Conservation (phyloP, 2,113 vertebrate genomes). For the Neoarius graeffei region DNA sequence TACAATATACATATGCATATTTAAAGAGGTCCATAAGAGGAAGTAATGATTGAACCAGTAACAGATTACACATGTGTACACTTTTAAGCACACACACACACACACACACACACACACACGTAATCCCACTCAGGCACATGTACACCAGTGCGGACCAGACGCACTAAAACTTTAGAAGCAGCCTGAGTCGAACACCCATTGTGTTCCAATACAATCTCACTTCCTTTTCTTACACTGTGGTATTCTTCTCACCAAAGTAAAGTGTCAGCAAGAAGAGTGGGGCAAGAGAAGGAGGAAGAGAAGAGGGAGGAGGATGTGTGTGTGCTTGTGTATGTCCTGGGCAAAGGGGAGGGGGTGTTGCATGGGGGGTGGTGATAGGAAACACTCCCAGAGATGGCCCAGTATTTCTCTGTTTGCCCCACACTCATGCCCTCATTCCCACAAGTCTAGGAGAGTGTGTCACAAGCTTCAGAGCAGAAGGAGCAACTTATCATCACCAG, state of each 20-base stretch:
- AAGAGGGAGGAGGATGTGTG: slow-evolving; percentile 65
- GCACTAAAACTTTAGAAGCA: slow-evolving; percentile 44
- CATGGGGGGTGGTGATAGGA: slow-evolving; percentile 61
- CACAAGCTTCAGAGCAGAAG: neutral
- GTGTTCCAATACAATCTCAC: slow-evolving; percentile 95
- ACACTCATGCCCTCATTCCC: slow-evolving; percentile 32
- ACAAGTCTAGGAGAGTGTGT: slow-evolving; percentile 24
- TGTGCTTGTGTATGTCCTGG: slow-evolving; percentile 36
- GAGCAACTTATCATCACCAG: neutral
- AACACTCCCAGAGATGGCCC: slow-evolving; percentile 77
- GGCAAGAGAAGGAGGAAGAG: slow-evolving; percentile 61
- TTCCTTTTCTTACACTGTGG: slow-evolving; percentile 82
- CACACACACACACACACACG: neutral
- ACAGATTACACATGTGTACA: neutral
- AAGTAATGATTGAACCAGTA: neutral
- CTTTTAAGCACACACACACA: neutral
- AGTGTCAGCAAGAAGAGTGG: slow-evolving; percentile 61
- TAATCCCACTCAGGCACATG: slow-evolving; percentile 11
- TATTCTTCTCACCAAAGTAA: slow-evolving; percentile 85
- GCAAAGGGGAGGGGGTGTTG: slow-evolving; percentile 57
- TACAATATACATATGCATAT: neutral
- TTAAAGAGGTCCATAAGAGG: neutral
- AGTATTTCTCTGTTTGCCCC: slow-evolving; percentile 62
- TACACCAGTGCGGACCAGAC: slow-evolving; percentile 44
- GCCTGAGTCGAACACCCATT: slow-evolving; percentile 67